Percentiles rank a stretch among this genome's conserved stretches.
phyloP scores from a whole-genome alignment of 2,113 vertebrate species.

The Pithys albifrons region DNA sequence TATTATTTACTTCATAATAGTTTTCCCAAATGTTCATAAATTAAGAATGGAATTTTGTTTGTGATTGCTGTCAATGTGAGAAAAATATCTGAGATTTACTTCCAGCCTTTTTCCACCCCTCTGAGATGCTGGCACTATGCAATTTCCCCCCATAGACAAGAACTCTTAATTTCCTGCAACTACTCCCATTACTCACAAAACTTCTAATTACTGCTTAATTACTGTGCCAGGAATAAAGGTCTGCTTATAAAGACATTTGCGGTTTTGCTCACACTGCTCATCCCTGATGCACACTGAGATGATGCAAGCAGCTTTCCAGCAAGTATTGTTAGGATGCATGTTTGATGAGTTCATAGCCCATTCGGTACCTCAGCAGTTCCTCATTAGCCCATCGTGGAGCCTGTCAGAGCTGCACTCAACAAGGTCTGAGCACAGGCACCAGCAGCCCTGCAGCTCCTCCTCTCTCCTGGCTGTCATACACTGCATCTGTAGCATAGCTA shows the following conservation, averaged over 20 bases:
- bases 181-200: constrained; percentile 17
- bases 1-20: not conserved
- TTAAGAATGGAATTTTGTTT: not conserved
- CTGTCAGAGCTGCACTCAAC: not conserved
- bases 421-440: not conserved
- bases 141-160: not conserved
- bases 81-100: not conserved
- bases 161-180: not conserved
- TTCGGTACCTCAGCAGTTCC: not conserved
- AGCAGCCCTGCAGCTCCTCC: not conserved
- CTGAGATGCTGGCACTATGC: not conserved
- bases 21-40: not conserved
- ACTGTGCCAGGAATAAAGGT: constrained; percentile 8
- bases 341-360: not conserved
- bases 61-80: not conserved
- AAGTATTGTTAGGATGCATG: not conserved
- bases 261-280: not conserved
- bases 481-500: not conserved
- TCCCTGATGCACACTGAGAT: not conserved
- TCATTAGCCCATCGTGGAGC: constrained; percentile 12
- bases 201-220: constrained; percentile 63
- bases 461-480: not conserved
- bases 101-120: not conserved
- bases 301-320: constrained; percentile 6
- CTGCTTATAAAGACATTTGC: constrained; percentile 7